Evolutionary conservation across 1,140 invertebrate genomes (phyloP), one percentile per base, ranked within the genome.

Genomic region (Drosophila ambigua): DNA sequence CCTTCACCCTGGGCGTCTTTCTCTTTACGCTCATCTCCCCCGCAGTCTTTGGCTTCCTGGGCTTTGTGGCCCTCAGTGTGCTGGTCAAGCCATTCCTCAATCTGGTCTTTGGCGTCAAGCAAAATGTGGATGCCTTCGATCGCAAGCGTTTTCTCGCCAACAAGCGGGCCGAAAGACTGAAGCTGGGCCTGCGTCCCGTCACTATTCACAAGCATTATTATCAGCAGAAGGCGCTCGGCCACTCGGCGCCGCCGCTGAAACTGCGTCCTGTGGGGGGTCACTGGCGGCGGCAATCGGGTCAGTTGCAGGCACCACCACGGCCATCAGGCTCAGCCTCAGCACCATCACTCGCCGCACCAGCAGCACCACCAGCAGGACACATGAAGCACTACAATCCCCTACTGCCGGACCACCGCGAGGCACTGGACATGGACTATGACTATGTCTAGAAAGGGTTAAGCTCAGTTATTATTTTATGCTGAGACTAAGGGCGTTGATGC

Each of bases 171-270:
- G 74, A 91, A 51, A 74, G 60, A 35, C 63, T 88, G 5, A 90
- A 78, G 24, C 54, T 90, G 0, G 60, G 48, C 5, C 64, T 81
- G 5, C 65, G 85, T 0, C 90, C 90, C 0, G 87, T 91, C 8
- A 91, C 90, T 16, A 91, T 91, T 8, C 90, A 91, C 55, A 91
- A 91, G 52, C 90, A 91, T 26, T 91, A 72, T 26, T 91, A 91
- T 54, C 82, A 90, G n/a, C 75, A 91, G 35, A 77, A 53, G 46
- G 84, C 81, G 3, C 23, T 24, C 13, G 67, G 75, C 6, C 65
- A 66, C 15, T 81, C 89, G 0, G 62, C 72, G 0, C 77, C 83
- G 1, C 79, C 84, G 0, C 53, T 72, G 0, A 72, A 65, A 7
- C 66, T 64, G 0, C 84, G 65, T 6, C 79, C 76, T 0, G 57